These are phyloP conservation scores for Chaetodon trifascialis DNA, from an alignment of 2,113 vertebrate species.

Conservation along the genomic window DNA sequence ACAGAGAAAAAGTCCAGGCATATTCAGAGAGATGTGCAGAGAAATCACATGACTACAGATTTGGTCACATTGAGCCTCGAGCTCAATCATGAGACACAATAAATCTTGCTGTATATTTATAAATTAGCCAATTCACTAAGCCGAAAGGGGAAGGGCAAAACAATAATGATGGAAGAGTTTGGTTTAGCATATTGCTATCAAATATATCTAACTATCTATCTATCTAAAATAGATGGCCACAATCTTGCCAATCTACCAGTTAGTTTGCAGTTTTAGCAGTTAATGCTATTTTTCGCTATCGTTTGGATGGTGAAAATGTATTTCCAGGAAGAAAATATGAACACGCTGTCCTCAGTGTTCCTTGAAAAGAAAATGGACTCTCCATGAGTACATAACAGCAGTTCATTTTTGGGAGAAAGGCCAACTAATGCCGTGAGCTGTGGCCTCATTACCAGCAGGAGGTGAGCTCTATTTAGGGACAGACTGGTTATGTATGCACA, in stretches of 20 bases:
- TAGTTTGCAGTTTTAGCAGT: background rate
- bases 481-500: constrained; percentile 65
- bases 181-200: background rate
- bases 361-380: constrained; percentile 29
- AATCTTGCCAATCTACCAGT: background rate
- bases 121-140: background rate
- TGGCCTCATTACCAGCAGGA: constrained; percentile 66
- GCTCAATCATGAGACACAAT: constrained; percentile 23
- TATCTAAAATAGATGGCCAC: background rate
- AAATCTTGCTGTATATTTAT: background rate
- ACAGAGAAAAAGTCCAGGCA: constrained; percentile 39
- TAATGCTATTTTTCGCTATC: background rate
- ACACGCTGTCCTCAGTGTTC: background rate
- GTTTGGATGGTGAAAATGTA: background rate
- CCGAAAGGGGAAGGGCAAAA: background rate
- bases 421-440: constrained; percentile 53
- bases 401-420: constrained; percentile 46
- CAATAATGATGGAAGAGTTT: background rate
- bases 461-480: constrained; percentile 60
- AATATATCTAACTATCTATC: too few species aligned
- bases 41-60: constrained; percentile 22
- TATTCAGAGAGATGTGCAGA: constrained; percentile 18
- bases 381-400: constrained; percentile 7
- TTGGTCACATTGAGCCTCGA: background rate
- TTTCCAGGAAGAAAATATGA: background rate